phyloP scores from a whole-genome alignment of 2,888 invertebrate genomes.

The Fragum whitleyi region DNA sequence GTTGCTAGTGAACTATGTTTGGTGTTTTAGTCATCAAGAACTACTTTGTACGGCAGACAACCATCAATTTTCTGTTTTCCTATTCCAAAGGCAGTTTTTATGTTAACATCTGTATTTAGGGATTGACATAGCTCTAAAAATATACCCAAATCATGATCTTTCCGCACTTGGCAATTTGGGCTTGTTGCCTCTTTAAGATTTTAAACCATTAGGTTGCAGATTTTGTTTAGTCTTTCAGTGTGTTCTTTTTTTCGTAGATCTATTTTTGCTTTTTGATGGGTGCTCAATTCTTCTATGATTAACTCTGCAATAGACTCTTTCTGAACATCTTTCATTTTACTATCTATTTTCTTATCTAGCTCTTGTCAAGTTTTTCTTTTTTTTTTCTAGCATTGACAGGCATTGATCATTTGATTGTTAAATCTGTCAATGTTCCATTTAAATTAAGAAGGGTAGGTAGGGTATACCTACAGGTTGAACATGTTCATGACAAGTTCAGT shows the following conservation, averaged over 20 bases:
- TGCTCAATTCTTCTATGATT: not conserved
- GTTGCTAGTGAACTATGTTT: not conserved
- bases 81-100: not conserved
- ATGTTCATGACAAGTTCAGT: not conserved
- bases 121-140: not conserved
- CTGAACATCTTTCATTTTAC: not conserved
- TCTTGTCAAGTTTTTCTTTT: not conserved
- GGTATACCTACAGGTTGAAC: not conserved
- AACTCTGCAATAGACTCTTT: not conserved
- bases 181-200: not conserved
- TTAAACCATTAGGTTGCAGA: not conserved
- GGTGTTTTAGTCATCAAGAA: not conserved
- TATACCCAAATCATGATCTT: not conserved
- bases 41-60: not conserved
- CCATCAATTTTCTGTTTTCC: not conserved
- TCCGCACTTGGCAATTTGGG: not conserved
- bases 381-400: not conserved
- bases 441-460: not conserved
- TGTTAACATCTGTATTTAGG: not conserved
- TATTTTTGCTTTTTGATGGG: not conserved
- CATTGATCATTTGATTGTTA: not conserved
- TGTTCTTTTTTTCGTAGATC: constrained; percentile 1
- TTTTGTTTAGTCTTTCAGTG: not conserved
- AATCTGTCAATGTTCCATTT: not conserved
- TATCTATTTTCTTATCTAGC: not conserved